These are phyloP conservation scores for Abramis brama DNA, from an alignment of 2,113 vertebrate species.

Conservation along the genomic window DNA sequence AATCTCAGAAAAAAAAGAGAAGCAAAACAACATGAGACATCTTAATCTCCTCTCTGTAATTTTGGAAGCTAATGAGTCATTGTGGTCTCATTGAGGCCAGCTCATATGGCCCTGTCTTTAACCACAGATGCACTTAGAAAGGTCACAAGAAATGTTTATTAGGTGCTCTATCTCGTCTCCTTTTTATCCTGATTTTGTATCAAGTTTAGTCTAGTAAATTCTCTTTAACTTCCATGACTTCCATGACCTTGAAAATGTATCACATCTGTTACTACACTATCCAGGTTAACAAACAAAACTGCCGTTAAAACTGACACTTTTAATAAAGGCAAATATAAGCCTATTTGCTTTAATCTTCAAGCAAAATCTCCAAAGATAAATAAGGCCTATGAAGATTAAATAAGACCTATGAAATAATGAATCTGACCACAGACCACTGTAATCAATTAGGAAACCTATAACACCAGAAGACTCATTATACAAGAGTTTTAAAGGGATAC, in stretches of 20 bases:
- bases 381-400: background rate
- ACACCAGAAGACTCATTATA: background rate
- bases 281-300: background rate
- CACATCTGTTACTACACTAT: conserved; percentile 5
- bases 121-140: conserved; percentile 25
- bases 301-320: background rate
- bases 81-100: background rate
- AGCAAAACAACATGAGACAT: background rate
- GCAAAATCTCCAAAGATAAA: background rate
- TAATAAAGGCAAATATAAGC: background rate
- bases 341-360: background rate
- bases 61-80: conserved; percentile 35
- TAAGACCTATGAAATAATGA: background rate
- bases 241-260: background rate
- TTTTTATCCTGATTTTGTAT: background rate
- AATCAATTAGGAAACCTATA: background rate
- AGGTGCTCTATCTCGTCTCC: background rate
- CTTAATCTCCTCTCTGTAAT: conserved; percentile 11
- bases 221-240: conserved; percentile 34
- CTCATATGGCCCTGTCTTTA: background rate
- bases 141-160: background rate
- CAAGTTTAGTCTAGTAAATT: background rate
- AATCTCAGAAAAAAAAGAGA: background rate
- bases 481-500: too few species aligned
- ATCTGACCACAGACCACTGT: background rate